Evolutionary conservation across 2,888 invertebrate genomes (phyloP).

Genomic region (Clitarchus hookeri): DNA sequence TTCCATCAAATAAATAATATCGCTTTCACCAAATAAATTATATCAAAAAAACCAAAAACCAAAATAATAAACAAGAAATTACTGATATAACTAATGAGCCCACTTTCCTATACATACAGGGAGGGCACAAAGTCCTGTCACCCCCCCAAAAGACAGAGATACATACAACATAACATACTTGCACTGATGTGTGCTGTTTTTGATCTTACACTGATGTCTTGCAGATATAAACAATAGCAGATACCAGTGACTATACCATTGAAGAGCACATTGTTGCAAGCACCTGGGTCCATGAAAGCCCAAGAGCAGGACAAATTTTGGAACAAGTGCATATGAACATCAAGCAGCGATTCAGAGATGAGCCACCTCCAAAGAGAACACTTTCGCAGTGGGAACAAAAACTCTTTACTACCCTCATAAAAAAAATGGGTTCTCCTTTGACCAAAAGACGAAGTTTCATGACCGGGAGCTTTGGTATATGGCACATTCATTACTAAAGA

Average conservation of each 20-base stretch:
- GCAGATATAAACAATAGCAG: background rate
- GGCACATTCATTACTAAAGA: background rate
- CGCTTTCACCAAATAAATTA: no score
- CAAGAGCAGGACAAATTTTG: background rate
- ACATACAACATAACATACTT: background rate
- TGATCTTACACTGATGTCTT: background rate
- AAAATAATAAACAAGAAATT: no score
- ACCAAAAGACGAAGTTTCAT: background rate
- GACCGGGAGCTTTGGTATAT: background rate
- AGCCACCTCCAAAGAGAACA: background rate
- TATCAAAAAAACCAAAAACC: no score
- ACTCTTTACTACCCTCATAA: conserved; percentile 21
- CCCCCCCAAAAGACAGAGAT: background rate
- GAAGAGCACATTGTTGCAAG: background rate
- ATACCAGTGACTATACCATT: background rate
- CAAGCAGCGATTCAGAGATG: background rate
- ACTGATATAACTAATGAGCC: no score
- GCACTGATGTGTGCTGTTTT: background rate
- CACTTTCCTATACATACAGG: background rate
- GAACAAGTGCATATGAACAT: background rate
- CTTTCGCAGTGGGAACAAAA: background rate
- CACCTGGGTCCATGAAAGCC: background rate
- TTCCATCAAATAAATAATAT: no score
- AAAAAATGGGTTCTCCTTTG: background rate
- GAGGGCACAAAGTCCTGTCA: background rate